These are phyloP conservation scores for Perognathus longimembris DNA, from an alignment of 2,113 vertebrate genomes.

Conservation along the genomic window DNA sequence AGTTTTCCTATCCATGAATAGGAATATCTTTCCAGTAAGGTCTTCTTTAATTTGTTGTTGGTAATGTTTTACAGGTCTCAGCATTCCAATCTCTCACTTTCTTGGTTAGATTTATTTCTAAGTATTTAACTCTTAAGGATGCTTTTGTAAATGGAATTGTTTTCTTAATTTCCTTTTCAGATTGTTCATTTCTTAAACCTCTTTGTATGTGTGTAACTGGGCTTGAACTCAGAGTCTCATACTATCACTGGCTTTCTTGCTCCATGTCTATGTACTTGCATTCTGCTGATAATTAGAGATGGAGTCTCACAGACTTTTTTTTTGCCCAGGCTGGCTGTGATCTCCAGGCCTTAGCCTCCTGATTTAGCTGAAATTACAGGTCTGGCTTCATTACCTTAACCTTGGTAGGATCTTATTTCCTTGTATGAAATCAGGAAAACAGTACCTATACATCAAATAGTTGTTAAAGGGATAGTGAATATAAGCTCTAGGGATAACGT, in stretches of 20 bases:
- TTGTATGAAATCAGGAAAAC: background rate
- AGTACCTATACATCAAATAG: background rate
- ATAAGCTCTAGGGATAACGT: background rate
- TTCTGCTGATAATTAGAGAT: too few relatives aligned
- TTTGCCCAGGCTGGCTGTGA: too few relatives aligned
- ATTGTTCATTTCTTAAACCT: background rate
- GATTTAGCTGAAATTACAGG: too few relatives aligned
- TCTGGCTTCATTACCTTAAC: too few relatives aligned
- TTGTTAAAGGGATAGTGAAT: background rate
- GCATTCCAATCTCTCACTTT: background rate
- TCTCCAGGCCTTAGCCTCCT: too few relatives aligned
- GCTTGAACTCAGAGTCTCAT: too few relatives aligned
- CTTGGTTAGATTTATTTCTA: conserved; percentile 1
- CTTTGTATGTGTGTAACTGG: background rate
- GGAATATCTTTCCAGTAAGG: background rate
- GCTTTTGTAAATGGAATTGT: background rate
- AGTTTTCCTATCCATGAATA: background rate
- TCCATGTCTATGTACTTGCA: too few relatives aligned
- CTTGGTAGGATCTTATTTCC: background rate
- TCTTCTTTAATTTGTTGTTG: background rate
- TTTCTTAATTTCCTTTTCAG: background rate
- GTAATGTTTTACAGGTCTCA: background rate
- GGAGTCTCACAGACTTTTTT: too few relatives aligned
- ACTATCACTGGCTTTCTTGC: too few relatives aligned
- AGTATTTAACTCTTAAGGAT: background rate